Conservation (phyloP, 2,797 vertebrate species). For the Sparus aurata region DNA sequence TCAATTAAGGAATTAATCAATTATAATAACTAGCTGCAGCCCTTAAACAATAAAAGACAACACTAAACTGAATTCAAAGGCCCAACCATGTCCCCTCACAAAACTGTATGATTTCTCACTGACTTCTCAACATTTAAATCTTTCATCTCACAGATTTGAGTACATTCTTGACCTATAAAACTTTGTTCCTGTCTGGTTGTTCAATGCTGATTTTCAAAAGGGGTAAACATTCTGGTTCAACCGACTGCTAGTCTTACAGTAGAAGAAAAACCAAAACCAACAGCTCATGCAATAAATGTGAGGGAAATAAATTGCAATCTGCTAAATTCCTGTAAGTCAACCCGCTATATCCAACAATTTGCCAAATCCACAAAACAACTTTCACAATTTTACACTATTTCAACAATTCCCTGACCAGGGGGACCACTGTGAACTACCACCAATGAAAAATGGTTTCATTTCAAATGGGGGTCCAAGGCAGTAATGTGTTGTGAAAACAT, state of each 20-base stretch:
- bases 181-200: not conserved
- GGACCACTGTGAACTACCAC: slow-evolving; percentile 25
- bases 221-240: slow-evolving; percentile 10
- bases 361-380: slow-evolving; percentile 56
- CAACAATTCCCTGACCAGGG: slow-evolving; percentile 20
- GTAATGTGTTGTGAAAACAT: slow-evolving; percentile 33
- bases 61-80: not conserved
- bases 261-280: slow-evolving; percentile 26
- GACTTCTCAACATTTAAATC: not conserved
- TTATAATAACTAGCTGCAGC: not conserved
- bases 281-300: slow-evolving; percentile 9
- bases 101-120: not conserved
- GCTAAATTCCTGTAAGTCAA: slow-evolving; percentile 41
- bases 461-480: not conserved
- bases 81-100: not conserved
- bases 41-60: not conserved
- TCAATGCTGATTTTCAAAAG: not conserved
- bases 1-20: not conserved
- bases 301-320: slow-evolving; percentile 8
- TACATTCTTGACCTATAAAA: not conserved
- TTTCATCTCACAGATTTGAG: slow-evolving; percentile 5
- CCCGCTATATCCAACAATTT: slow-evolving; percentile 12
- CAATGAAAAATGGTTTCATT: not conserved
- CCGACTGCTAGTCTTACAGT: not conserved
- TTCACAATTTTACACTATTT: slow-evolving; percentile 34